phyloP scores from a whole-genome alignment of 1,140 invertebrate species.

The Eumeta japonica region DNA sequence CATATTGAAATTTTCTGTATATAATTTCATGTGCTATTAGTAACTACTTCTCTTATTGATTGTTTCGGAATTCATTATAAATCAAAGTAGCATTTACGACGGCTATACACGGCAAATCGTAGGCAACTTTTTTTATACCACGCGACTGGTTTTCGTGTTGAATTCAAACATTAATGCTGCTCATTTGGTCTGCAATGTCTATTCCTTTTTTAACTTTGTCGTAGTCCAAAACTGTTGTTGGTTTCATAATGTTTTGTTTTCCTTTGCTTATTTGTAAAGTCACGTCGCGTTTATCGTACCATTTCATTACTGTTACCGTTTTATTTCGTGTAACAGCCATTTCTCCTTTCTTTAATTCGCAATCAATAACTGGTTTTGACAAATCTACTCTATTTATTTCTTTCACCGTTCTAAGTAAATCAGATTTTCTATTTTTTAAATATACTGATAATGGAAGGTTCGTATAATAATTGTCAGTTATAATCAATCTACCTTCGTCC shows the following conservation, averaged over 20 bases:
- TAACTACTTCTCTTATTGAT: background rate
- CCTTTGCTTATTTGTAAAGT: conserved; percentile 10
- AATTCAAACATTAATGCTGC: too few relatives aligned
- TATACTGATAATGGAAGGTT: conserved; percentile 24
- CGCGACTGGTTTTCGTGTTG: too few relatives aligned
- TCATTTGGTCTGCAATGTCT: background rate
- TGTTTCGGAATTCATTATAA: background rate
- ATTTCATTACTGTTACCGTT: conserved; percentile 21
- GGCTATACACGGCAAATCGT: background rate
- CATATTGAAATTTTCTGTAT: background rate
- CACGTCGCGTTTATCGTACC: conserved; percentile 25
- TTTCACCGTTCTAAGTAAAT: conserved; percentile 8
- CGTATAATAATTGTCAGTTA: conserved; percentile 44
- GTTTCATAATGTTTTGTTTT: conserved; percentile 10
- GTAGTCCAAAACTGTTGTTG: conserved; percentile 9
- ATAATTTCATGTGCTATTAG: background rate
- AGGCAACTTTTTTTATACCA: too few relatives aligned
- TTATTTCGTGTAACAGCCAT: conserved; percentile 8
- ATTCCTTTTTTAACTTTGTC: conserved; percentile 12
- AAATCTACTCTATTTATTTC: conserved; percentile 9
- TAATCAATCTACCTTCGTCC: conserved; percentile 27
- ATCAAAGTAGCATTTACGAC: conserved; percentile 1
- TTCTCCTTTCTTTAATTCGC: conserved; percentile 6
- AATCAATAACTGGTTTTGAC: conserved; percentile 5
- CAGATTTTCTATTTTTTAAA: conserved; percentile 4